A percentile compares a stretch with the other conserved stretches of the same genome.
phyloP scores from a whole-genome alignment of 2,888 invertebrate species.

The Zeuzera pyrina region DNA sequence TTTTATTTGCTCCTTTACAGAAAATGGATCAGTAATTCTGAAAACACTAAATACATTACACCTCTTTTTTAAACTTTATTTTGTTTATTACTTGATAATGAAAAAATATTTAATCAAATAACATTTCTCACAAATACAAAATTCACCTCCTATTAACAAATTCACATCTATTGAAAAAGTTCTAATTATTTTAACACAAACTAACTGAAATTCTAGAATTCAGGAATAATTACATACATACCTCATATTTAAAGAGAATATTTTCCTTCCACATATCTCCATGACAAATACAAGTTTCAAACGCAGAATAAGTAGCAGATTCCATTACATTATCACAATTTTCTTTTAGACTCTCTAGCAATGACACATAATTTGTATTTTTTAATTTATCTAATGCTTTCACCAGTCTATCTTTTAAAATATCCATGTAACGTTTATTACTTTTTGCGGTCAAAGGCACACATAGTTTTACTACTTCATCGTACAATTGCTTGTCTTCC shows the following conservation, averaged over 20 bases:
- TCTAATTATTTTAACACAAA: background rate
- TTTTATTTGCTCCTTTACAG: too few relatives aligned
- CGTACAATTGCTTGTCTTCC: slow-evolving; percentile 24
- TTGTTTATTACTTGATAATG: too few relatives aligned
- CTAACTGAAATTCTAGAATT: background rate
- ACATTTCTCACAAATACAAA: too few relatives aligned
- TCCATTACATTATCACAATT: slow-evolving; percentile 33
- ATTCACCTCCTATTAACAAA: too few relatives aligned
- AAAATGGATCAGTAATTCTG: too few relatives aligned
- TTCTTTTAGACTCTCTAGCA: slow-evolving; percentile 29
- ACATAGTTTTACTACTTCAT: slow-evolving; percentile 33
- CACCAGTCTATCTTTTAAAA: slow-evolving; percentile 43
- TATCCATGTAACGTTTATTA: slow-evolving; percentile 43
- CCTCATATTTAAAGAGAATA: slow-evolving; percentile 53
- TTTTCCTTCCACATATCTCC: slow-evolving; percentile 67
- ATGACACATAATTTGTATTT: slow-evolving; percentile 28
- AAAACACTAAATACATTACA: too few relatives aligned
- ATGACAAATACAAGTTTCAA: slow-evolving; percentile 46
- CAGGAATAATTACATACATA: slow-evolving; percentile 17
- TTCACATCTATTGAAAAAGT: too few relatives aligned
- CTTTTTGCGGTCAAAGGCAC: slow-evolving; percentile 34
- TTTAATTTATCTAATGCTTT: slow-evolving; percentile 42
- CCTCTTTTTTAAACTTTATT: too few relatives aligned
- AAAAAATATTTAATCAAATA: too few relatives aligned
- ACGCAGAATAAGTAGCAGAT: slow-evolving; percentile 22